Evolutionary conservation across 2,797 vertebrate genomes (phyloP).

Genomic region (Scolopax rusticola): DNA sequence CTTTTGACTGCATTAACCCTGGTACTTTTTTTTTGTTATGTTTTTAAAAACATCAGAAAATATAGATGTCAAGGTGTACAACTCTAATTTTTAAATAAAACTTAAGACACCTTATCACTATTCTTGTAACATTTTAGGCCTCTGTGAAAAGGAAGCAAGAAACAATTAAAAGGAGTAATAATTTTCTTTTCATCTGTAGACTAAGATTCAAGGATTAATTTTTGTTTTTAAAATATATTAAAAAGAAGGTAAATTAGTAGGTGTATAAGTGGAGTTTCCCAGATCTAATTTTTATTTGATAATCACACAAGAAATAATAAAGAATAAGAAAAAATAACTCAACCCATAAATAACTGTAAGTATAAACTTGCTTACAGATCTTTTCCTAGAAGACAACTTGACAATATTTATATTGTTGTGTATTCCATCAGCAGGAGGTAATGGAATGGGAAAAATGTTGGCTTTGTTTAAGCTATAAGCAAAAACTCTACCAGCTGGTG

Average conservation of each 20-base stretch:
- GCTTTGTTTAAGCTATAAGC: constrained; percentile 71
- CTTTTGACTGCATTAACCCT: not conserved
- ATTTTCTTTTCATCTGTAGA: not conserved
- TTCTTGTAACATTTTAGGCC: not conserved
- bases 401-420: constrained; percentile 43
- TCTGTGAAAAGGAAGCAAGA: not conserved
- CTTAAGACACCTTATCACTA: not conserved
- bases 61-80: not conserved
- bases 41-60: not conserved
- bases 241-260: not conserved
- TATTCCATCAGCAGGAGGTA: constrained; percentile 41
- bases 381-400: not conserved
- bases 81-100: not conserved
- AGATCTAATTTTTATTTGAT: not conserved
- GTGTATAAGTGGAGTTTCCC: not conserved
- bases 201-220: not conserved
- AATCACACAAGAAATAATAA: not conserved
- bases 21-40: not conserved
- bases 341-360: not conserved
- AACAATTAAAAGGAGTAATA: not conserved
- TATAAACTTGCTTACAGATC: not conserved
- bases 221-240: not conserved
- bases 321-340: not conserved
- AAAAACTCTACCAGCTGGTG: constrained; percentile 76
- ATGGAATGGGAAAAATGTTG: constrained; percentile 20